phyloP scores from a whole-genome alignment of 2,888 invertebrate species.

The Eupelmus urozonus region DNA sequence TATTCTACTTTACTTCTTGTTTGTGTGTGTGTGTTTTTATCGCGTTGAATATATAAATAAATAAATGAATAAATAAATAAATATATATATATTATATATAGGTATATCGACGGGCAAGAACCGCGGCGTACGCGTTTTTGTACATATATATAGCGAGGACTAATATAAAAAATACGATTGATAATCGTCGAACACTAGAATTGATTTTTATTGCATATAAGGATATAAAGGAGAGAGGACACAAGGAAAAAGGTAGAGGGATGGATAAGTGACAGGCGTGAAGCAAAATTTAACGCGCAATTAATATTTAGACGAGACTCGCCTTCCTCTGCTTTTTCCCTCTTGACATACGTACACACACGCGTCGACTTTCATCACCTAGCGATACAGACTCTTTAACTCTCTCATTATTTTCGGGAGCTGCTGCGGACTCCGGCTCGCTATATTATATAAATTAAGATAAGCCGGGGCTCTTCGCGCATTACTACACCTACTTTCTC shows the following conservation, averaged over 20 bases:
- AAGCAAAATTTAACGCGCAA: no score
- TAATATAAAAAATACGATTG: constrained; percentile 66
- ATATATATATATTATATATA: constrained; percentile 40
- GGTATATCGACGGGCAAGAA: constrained; percentile 45
- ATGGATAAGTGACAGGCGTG: background rate
- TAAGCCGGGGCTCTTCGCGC: constrained; percentile 62
- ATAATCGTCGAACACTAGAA: background rate
- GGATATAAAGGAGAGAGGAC: constrained; percentile 50
- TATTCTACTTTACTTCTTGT: constrained; percentile 12
- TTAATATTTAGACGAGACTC: no score
- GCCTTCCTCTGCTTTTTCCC: constrained; percentile 25
- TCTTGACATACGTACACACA: background rate
- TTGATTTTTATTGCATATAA: constrained; percentile 52
- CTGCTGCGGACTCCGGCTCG: constrained; percentile 63
- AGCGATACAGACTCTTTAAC: background rate
- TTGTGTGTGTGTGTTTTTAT: constrained; percentile 40
- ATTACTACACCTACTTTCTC: no score
- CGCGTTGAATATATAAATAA: constrained; percentile 54
- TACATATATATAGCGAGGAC: constrained; percentile 70
- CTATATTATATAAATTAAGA: constrained; percentile 71
- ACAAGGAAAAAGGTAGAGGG: constrained; percentile 32
- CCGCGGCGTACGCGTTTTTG: constrained; percentile 63
- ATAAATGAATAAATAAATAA: background rate
- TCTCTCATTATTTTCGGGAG: background rate
- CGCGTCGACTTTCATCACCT: background rate